Evolutionary conservation across 2,797 vertebrate species (phyloP).

Genomic region (Propithecus deckenii): DNA sequence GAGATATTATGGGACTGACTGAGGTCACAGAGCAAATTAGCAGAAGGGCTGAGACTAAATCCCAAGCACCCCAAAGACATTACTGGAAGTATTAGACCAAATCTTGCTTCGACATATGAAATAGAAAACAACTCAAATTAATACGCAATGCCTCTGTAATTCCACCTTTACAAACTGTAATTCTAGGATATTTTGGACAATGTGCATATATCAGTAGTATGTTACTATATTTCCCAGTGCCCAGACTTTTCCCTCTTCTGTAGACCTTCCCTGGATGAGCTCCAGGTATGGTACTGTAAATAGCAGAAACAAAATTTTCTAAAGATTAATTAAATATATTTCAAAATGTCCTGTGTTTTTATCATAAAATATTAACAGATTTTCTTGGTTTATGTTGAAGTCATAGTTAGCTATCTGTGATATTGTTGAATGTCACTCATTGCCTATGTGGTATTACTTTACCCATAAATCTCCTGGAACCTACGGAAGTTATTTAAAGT

Average conservation of each 20-base stretch:
- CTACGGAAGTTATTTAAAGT: background rate
- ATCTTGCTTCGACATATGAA: background rate
- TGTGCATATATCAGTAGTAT: background rate
- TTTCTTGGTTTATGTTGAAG: conserved; percentile 2
- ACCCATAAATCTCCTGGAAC: background rate
- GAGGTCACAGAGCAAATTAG: background rate
- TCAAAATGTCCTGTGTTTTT: background rate
- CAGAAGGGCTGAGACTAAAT: background rate
- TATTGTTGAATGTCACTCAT: background rate
- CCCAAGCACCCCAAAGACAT: background rate
- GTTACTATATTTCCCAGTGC: background rate
- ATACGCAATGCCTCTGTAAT: background rate
- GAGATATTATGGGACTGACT: background rate
- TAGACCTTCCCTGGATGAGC: background rate
- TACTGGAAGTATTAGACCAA: background rate
- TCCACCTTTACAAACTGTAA: background rate
- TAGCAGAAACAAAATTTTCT: background rate
- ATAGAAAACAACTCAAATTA: background rate
- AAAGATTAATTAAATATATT: background rate
- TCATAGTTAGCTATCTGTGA: background rate
- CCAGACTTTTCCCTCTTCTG: background rate
- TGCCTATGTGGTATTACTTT: background rate
- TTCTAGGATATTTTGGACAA: background rate
- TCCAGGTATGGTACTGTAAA: background rate
- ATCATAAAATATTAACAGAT: background rate